These are phyloP conservation scores for Trematomus loennbergii DNA, from an alignment of 2,113 vertebrate species.

Conservation along the genomic window DNA sequence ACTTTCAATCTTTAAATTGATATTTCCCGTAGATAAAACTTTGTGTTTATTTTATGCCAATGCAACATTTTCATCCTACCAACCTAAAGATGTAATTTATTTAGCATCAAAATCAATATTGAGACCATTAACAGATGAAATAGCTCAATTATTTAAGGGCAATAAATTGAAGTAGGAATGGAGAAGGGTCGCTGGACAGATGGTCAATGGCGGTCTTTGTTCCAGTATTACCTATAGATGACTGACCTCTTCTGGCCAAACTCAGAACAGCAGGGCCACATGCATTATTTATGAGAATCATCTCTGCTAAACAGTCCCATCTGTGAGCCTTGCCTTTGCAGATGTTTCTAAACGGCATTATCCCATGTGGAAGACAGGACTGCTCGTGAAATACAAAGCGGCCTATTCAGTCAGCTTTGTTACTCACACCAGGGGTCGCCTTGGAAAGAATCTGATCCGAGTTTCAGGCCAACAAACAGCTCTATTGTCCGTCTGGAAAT, in stretches of 20 bases:
- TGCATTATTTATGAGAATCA: constrained; percentile 53
- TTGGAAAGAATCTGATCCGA: constrained; percentile 65
- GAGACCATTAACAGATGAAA: constrained; percentile 20
- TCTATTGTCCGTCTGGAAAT: constrained; percentile 62
- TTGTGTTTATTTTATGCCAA: background rate
- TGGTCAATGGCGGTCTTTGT: constrained; percentile 57
- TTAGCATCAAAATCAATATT: background rate
- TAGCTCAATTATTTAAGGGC: constrained; percentile 13
- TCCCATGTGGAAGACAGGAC: constrained; percentile 42
- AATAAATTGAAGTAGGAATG: constrained; percentile 30
- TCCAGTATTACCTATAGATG: constrained; percentile 30
- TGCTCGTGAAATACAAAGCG: constrained; percentile 53
- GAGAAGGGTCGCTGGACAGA: constrained; percentile 37
- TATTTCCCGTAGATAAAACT: background rate
- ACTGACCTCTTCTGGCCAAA: constrained; percentile 78
- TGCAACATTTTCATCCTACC: background rate
- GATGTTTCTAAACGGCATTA: constrained; percentile 61
- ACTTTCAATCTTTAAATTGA: no score
- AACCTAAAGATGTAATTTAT: background rate
- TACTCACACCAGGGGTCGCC: constrained; percentile 38
- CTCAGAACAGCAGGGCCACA: constrained; percentile 38
- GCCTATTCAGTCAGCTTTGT: constrained; percentile 69
- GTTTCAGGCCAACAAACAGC: constrained; percentile 51
- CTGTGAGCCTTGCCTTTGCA: constrained; percentile 57
- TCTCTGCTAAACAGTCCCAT: constrained; percentile 53